A percentile compares a stretch with the other conserved stretches of the same genome.
phyloP scores from a whole-genome alignment of 2,797 vertebrate genomes.

The Acipenser ruthenus region DNA sequence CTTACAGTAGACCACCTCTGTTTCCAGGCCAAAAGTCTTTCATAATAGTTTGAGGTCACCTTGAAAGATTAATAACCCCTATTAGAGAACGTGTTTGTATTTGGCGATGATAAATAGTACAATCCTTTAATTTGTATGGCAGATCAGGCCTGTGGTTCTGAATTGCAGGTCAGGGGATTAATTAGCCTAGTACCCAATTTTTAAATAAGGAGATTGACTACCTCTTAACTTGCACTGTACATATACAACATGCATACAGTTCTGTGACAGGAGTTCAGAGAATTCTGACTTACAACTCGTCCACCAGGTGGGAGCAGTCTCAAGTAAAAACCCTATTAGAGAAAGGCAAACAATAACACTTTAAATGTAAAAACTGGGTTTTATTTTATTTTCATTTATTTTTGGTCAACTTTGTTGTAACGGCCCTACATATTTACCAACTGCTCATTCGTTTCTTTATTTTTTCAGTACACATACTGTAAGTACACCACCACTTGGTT shows the following conservation, averaged over 20 bases:
- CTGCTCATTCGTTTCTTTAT: too few relatives aligned
- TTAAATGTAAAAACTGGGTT: neutral
- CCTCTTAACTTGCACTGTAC: too few relatives aligned
- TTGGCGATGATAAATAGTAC: neutral
- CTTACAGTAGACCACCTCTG: neutral
- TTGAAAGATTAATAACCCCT: conserved; percentile 1
- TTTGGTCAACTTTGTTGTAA: too few relatives aligned
- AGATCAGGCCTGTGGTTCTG: neutral
- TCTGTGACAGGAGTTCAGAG: too few relatives aligned
- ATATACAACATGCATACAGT: too few relatives aligned
- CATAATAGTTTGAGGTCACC: conserved; percentile 3
- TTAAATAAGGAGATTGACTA: neutral
- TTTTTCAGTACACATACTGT: too few relatives aligned
- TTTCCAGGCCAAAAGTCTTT: neutral
- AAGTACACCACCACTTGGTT: too few relatives aligned
- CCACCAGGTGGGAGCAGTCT: too few relatives aligned
- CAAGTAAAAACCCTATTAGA: neutral
- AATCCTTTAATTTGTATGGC: neutral
- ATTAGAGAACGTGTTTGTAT: neutral
- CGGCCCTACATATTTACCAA: too few relatives aligned
- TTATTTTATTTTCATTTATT: neutral
- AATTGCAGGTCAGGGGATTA: neutral
- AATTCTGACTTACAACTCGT: too few relatives aligned
- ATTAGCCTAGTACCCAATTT: neutral
- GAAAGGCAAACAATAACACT: neutral